phyloP scores from a whole-genome alignment of 2,797 vertebrate species.

The Malurus splendens region DNA sequence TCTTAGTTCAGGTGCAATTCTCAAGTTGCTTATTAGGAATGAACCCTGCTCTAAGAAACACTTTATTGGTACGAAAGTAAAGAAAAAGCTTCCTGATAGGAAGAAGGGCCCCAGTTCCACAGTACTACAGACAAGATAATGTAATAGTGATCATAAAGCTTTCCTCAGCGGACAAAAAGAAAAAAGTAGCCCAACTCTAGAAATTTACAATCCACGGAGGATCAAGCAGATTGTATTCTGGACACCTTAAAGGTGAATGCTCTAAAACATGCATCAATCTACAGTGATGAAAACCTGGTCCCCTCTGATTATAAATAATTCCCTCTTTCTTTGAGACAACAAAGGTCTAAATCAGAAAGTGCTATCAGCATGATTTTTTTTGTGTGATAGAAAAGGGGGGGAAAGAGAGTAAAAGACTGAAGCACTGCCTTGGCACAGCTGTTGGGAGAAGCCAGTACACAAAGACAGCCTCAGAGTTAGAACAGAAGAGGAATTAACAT shows the following conservation, averaged over 20 bases:
- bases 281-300: constrained; percentile 41
- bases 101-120: constrained; percentile 32
- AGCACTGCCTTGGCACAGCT: background rate
- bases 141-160: constrained; percentile 68
- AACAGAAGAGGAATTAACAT: background rate
- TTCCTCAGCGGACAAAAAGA: constrained; percentile 46
- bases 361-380: constrained; percentile 44
- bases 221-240: constrained; percentile 67
- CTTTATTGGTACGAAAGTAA: constrained; percentile 62
- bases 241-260: constrained; percentile 70
- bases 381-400: background rate
- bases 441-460: background rate
- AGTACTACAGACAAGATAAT: constrained; percentile 49
- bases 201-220: constrained; percentile 74
- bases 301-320: constrained; percentile 55
- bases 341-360: constrained; percentile 51
- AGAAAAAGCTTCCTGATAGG: constrained; percentile 49
- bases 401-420: background rate
- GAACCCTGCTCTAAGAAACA: constrained; percentile 58
- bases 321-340: constrained; percentile 44
- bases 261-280: constrained; percentile 63
- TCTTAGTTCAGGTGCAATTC: constrained; percentile 60
- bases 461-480: background rate
- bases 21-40: constrained; percentile 67
- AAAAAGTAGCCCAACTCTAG: constrained; percentile 57